A percentile compares a stretch with the other conserved stretches of the same genome.
phyloP scores from a whole-genome alignment of 2,888 invertebrate genomes.

The Hipparchia sbordonii region DNA sequence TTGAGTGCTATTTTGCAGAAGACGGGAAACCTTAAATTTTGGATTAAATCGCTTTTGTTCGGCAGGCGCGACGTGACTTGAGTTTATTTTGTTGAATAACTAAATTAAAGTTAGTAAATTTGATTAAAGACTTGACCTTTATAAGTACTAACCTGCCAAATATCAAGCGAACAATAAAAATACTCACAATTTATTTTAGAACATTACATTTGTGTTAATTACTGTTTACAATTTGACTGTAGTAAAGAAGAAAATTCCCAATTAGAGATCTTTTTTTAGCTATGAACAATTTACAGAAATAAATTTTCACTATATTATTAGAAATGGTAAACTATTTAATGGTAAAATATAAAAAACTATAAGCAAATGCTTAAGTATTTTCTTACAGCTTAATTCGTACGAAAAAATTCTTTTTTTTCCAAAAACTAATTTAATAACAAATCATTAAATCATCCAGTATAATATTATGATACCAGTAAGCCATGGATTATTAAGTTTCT shows the following conservation, averaged over 20 bases:
- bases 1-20: neutral
- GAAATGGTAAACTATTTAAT: no score
- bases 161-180: constrained; percentile 1
- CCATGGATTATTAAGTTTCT: no score
- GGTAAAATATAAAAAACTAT: no score
- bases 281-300: no score
- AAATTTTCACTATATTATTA: no score
- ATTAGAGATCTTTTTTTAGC: neutral
- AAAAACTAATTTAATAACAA: no score
- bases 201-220: neutral
- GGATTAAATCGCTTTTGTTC: constrained; percentile 1
- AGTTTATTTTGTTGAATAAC: neutral
- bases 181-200: neutral
- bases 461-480: no score
- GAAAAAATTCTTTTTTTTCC: no score
- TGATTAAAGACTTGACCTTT: constrained; percentile 9
- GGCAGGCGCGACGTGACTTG: constrained; percentile 2
- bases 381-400: no score
- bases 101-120: neutral
- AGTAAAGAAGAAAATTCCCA: neutral
- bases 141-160: neutral
- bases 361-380: no score
- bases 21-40: neutral
- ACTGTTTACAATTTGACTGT: no score
- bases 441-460: no score